Evolutionary conservation across 2,113 vertebrate species (phyloP), one percentile per base, ranked within the genome.

Genomic region (Dascyllus trimaculatus): DNA sequence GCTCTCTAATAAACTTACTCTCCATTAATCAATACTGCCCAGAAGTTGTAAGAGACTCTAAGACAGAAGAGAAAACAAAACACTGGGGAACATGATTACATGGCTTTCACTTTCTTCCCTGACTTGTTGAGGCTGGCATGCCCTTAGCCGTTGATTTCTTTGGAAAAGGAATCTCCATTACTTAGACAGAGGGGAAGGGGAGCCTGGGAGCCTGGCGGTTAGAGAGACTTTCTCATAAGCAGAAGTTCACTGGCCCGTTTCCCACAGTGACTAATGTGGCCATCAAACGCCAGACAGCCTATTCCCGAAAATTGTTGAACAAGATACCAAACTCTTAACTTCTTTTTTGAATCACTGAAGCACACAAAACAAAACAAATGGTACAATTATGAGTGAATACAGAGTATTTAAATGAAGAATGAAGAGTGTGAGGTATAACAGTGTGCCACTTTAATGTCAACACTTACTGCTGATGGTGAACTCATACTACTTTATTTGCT

Each of bases 11-110:
- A 22, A 70, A 45, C 62, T 38, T 45, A 5, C 56, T 38, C 54
- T 62, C 45, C 21, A 51, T 70, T 79, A 65, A 81, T 82, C 73
- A 43, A 78, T 80, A 38, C 15, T 62, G 38, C 35, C 48, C 71
- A 61, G 38, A 1, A 32, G 67, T 43, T 57, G 45, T 65, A 65
- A 67, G 53, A 75, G 70, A 46, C 40, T 54, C 43, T 62, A 38
- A 53, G 81, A 73, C 71, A 79, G 76, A 88, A 64, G 62, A 78
- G 60, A 63, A 71, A 72, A 79, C 58, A 73, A 71, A 77, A 61
- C 76, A 70, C 66, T 11, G 3, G 35, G 21, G 58, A 67, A 63
- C 70, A 68, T 13, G 48, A 83, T 79, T 54, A 25, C 51, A 70
- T 51, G 26, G 40, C 66, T 80, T 62, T 52, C 57, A 59, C 60